Conservation (phyloP, 2,113 vertebrate genomes). For the Ploceus nigricollis region DNA sequence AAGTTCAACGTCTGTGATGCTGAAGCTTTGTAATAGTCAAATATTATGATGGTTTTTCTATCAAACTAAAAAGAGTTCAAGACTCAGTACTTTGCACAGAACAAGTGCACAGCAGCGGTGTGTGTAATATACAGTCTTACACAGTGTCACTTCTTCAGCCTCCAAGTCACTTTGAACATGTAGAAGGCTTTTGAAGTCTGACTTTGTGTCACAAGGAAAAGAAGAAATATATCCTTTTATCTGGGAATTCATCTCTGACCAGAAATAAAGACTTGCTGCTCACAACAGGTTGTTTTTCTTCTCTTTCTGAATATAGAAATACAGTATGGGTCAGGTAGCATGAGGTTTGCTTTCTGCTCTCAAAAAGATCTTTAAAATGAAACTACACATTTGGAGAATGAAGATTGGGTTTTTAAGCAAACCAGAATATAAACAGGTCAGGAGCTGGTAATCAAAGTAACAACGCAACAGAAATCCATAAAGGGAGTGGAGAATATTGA, state of each 20-base stretch:
- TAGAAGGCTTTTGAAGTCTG: constrained; percentile 20
- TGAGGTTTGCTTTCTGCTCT: not conserved
- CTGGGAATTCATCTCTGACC: constrained; percentile 21
- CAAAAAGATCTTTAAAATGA: not conserved
- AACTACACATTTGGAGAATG: not conserved
- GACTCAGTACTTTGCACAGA: not conserved
- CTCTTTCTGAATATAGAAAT: constrained; percentile 1
- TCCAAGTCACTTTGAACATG: constrained; percentile 1
- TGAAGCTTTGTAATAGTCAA: constrained; percentile 21
- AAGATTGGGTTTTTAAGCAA: not conserved
- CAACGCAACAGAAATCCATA: not conserved
- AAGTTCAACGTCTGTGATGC: not conserved
- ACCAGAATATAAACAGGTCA: not conserved
- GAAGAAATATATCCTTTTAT: constrained; percentile 32
- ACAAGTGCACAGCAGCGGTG: not conserved
- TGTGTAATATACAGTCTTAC: not conserved
- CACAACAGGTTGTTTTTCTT: constrained; percentile 18
- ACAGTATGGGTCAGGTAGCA: not conserved
- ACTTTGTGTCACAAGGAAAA: constrained; percentile 19
- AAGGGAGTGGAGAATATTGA: not conserved
- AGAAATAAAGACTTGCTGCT: constrained; percentile 6
- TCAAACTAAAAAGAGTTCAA: constrained; percentile 11
- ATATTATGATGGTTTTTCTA: constrained; percentile 18
- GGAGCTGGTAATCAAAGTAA: not conserved
- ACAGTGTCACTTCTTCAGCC: not conserved